phyloP scores from a whole-genome alignment of 1,140 invertebrate species.

The Archegozetes longisetosus region DNA sequence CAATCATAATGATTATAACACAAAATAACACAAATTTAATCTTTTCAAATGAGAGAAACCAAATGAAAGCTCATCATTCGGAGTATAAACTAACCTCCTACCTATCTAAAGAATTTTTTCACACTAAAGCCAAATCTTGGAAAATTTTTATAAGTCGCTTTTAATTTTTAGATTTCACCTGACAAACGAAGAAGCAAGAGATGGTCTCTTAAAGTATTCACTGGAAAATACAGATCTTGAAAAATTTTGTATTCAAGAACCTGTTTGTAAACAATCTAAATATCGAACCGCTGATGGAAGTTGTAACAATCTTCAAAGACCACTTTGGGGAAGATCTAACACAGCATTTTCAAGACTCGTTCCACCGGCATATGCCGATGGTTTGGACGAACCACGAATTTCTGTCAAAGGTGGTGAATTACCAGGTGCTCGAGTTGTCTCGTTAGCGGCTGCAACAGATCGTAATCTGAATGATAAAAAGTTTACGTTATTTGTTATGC shows the following conservation, averaged over 20 bases:
- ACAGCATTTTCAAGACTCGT: conserved; percentile 28
- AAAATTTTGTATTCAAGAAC: conserved; percentile 11
- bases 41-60: too few species aligned
- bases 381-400: conserved; percentile 19
- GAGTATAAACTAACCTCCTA: too few species aligned
- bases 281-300: conserved; percentile 50
- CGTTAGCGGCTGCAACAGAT: conserved; percentile 17
- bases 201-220: conserved; percentile 10
- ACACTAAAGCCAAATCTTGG: too few species aligned
- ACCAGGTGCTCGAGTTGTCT: conserved; percentile 20
- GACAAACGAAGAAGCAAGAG: conserved; percentile 12
- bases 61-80: too few species aligned
- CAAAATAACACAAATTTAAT: too few species aligned
- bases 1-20: too few species aligned
- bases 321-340: conserved; percentile 32
- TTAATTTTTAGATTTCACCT: conserved; percentile 9
- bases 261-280: conserved; percentile 7
- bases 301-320: conserved; percentile 49
- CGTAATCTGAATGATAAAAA: conserved; percentile 19
- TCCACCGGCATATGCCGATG: conserved; percentile 28
- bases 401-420: conserved; percentile 14
- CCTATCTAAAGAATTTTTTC: too few species aligned
- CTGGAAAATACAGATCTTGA: conserved; percentile 11
- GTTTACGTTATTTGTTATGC: conserved; percentile 45
- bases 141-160: neutral